Evolutionary conservation across 2,888 invertebrate genomes (phyloP).

Genomic region (Keiferia lycopersicella): DNA sequence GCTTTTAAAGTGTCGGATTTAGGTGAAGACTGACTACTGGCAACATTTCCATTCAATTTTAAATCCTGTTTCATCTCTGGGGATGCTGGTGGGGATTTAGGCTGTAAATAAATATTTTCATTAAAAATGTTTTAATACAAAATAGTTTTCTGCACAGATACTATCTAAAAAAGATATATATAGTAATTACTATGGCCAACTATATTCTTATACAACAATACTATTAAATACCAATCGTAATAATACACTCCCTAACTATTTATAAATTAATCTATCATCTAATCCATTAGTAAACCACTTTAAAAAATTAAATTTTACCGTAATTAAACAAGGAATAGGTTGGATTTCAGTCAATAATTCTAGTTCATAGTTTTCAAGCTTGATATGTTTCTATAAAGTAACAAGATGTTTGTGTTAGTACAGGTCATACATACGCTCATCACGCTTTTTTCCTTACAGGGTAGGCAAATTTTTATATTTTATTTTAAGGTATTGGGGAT

Average conservation of each 20-base stretch:
- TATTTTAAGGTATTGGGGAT: too few relatives aligned
- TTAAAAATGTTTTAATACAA: neutral
- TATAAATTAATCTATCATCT: too few relatives aligned
- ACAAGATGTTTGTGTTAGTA: too few relatives aligned
- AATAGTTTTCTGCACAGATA: too few relatives aligned
- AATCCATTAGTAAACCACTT: neutral
- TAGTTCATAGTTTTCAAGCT: conserved; percentile 5
- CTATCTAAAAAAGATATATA: neutral
- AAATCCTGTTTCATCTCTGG: conserved; percentile 53
- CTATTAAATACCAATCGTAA: neutral
- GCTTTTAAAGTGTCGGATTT: conserved; percentile 57
- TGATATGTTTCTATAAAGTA: conserved; percentile 15
- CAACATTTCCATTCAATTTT: conserved; percentile 58
- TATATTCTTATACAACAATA: neutral
- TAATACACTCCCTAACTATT: neutral
- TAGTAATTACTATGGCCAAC: neutral
- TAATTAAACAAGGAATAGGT: neutral
- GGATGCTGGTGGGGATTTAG: conserved; percentile 54
- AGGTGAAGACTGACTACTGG: conserved; percentile 55
- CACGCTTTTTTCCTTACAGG: too few relatives aligned
- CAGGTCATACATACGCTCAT: too few relatives aligned
- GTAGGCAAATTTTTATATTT: too few relatives aligned
- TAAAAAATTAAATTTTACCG: neutral
- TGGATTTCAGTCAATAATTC: neutral
- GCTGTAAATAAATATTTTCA: conserved; percentile 45